Evolutionary conservation across 2,888 invertebrate genomes (phyloP).

Genomic region (Mactromeris polynyma): DNA sequence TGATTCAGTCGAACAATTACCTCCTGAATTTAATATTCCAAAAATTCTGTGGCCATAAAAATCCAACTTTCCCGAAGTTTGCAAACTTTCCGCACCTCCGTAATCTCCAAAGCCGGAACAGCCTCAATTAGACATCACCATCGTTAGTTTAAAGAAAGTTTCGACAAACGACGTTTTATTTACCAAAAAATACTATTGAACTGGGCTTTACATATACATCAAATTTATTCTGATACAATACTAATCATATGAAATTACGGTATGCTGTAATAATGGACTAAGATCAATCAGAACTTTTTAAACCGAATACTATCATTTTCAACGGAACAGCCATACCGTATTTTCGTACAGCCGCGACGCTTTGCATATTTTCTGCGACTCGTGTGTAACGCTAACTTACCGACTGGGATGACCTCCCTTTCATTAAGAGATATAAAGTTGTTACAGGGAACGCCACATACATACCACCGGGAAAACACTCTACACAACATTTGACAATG

Average conservation of each 20-base stretch:
- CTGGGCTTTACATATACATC: not conserved
- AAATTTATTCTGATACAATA: not conserved
- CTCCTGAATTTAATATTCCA: not conserved
- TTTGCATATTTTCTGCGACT: not conserved
- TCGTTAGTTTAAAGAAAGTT: not conserved
- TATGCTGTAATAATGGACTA: not conserved
- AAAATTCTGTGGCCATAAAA: constrained; percentile 26
- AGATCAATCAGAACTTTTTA: not conserved
- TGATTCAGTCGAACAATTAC: not conserved
- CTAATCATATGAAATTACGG: not conserved
- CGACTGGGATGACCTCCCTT: not conserved
- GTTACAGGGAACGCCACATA: too few relatives aligned
- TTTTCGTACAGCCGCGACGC: not conserved
- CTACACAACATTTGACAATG: too few relatives aligned
- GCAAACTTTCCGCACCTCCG: constrained; percentile 54
- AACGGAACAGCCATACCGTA: not conserved
- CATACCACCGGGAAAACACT: too few relatives aligned
- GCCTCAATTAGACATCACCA: not conserved
- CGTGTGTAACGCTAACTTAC: not conserved
- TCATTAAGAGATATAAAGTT: not conserved
- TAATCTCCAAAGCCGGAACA: constrained; percentile 49
- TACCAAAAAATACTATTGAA: not conserved
- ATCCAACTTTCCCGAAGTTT: constrained; percentile 47
- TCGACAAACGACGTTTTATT: not conserved
- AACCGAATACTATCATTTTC: not conserved